Evolutionary conservation across 2,888 invertebrate genomes (phyloP), one percentile per base, ranked within the genome.

Genomic region (Mystacides longicornis): DNA sequence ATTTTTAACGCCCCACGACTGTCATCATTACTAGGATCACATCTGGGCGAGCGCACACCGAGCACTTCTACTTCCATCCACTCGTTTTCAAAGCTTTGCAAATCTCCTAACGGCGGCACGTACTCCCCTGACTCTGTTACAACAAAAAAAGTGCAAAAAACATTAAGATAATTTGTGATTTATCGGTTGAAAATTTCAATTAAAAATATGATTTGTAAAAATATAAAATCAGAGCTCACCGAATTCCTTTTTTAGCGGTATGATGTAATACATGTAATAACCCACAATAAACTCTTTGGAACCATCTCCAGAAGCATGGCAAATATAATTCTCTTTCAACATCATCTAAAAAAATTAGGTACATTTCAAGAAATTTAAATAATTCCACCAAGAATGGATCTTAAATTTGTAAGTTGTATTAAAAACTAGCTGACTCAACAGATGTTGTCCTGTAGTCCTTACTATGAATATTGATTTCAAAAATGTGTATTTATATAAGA

Each of bases 241-340:
- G 46, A 52, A 42, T 64, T 82, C 81, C 67, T 82, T 84, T 62
- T 85, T 85, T 60, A 81, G 83, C 23, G 80, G 78, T 2, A 87
- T 80, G 60, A 97, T 84, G 66, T 87, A 89, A 67, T 94, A 98
- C 65, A 98, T 81, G 69, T 92, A 95, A 73, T 96, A 97, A 1
- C 98, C 98, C 57, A 89, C 83, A 48, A 91, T 81, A 65, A 94
- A 90, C 1, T 85, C 83, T 68, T 88, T 87, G 1, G 79, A 77
- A 57, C 81, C 80, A 68, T 93, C 89, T 1, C 94, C 94, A 0
- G 95, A 95, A 0, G 93, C 93, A 68, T 97, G 96, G 60, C 92
- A 88, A 60, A 97, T 93, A 66, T 89, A 73, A 64, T 83, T 82
- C 57, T 92, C 91, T 66, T 84, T 81, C 55, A 87, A 73, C 72